phyloP scores from a whole-genome alignment of 1,140 invertebrate species.

The Drosophila albomicans region DNA sequence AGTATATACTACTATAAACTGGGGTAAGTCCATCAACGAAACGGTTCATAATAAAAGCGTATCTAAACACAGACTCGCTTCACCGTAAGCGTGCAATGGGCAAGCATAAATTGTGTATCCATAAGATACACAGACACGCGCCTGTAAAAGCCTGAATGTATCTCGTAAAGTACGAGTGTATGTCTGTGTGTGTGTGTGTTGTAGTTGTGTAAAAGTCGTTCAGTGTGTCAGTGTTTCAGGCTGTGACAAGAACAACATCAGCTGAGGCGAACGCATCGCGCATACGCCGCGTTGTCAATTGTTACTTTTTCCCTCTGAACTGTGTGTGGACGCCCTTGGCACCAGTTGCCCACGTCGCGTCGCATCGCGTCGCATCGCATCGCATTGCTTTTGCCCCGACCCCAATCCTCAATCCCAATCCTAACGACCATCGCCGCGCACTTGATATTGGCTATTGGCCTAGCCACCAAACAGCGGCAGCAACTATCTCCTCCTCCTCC shows the following conservation, averaged over 20 bases:
- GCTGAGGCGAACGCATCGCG: constrained; percentile 69
- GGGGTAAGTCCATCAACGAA: constrained; percentile 55
- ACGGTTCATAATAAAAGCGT: constrained; percentile 23
- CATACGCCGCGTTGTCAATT: constrained; percentile 79
- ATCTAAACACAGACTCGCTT: constrained; percentile 11
- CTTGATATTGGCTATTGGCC: constrained; percentile 80
- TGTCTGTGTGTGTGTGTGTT: constrained; percentile 37
- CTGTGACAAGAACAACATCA: constrained; percentile 43
- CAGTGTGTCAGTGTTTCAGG: constrained; percentile 81
- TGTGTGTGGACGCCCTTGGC: constrained; percentile 58
- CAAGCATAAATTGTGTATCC: constrained; percentile 80
- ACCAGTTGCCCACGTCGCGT: constrained; percentile 51
- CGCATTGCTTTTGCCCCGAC: constrained; percentile 7
- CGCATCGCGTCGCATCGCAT: no score
- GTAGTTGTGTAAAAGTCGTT: constrained; percentile 63
- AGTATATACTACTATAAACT: constrained; percentile 41
- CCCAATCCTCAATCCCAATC: constrained; percentile 37
- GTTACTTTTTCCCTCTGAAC: constrained; percentile 41
- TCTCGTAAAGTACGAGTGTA: neutral
- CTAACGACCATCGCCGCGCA: constrained; percentile 51
- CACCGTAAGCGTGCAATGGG: constrained; percentile 56
- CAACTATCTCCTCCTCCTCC: neutral
- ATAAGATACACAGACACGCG: constrained; percentile 69
- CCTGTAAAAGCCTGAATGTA: constrained; percentile 33
- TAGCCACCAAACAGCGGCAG: constrained; percentile 33